A percentile compares a stretch with the other conserved stretches of the same genome.
Evolutionary conservation across 1,140 invertebrate genomes (phyloP).

Genomic region (Ceratitis capitata): DNA sequence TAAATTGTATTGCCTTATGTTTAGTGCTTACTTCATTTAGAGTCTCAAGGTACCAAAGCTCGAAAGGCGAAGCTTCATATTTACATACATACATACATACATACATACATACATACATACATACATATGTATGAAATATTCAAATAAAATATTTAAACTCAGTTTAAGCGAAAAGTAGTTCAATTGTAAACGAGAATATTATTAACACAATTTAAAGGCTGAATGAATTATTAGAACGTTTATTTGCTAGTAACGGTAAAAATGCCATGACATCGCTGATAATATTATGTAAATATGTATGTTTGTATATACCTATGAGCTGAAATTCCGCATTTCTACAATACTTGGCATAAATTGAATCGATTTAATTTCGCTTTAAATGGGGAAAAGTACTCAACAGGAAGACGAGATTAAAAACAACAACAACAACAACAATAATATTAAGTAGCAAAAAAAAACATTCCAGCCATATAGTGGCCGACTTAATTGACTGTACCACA

Average conservation of each 20-base stretch:
- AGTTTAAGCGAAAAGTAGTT: too few species aligned
- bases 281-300: too few species aligned
- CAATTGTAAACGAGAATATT: too few species aligned
- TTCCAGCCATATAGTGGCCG: constrained; percentile 11
- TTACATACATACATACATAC: background rate
- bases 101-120: background rate
- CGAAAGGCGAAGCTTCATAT: too few species aligned
- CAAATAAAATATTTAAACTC: too few species aligned
- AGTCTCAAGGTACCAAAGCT: too few species aligned
- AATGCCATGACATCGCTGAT: background rate
- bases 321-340: background rate
- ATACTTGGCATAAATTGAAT: background rate
- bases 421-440: too few species aligned
- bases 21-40: too few species aligned
- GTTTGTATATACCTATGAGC: background rate
- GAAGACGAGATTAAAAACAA: constrained; percentile 35
- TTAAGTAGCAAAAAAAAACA: constrained; percentile 32
- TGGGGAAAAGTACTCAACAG: constrained; percentile 29
- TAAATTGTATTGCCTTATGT: too few species aligned
- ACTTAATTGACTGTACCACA: constrained; percentile 37
- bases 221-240: too few species aligned
- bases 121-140: background rate
- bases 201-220: too few species aligned
- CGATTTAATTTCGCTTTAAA: constrained; percentile 24
- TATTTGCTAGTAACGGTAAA: background rate